Percentiles rank a stretch among this genome's conserved stretches.
These are phyloP conservation scores for Ips nitidus DNA, from an alignment of 1,140 invertebrate species.

Conservation along the genomic window DNA sequence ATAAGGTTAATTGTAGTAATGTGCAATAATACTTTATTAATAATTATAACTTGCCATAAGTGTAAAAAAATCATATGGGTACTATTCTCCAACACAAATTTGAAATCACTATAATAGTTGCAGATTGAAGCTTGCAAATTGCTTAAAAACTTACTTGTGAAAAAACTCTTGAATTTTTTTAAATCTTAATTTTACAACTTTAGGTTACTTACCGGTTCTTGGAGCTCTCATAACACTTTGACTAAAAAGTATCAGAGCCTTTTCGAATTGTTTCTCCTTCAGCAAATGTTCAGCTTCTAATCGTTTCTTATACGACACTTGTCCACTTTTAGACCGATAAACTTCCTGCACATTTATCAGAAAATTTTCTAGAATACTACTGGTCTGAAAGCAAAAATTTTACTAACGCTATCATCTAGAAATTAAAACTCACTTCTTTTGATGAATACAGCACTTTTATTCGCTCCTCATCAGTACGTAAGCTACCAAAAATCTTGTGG, in stretches of 20 bases:
- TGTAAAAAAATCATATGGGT: too few species aligned
- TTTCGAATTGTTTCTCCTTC: slow-evolving; percentile 54
- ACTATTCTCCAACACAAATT: too few species aligned
- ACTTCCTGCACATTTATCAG: slow-evolving; percentile 59
- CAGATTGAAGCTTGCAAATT: too few species aligned
- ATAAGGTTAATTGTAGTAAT: too few species aligned
- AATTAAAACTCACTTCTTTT: slow-evolving; percentile 50
- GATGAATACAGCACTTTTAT: slow-evolving; percentile 57
- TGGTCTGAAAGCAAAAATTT: slow-evolving; percentile 49
- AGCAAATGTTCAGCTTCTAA: slow-evolving; percentile 55
- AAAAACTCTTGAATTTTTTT: neutral
- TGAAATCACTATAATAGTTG: too few species aligned
- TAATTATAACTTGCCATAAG: neutral
- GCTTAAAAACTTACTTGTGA: too few species aligned
- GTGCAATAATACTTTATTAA: too few species aligned
- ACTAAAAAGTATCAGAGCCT: slow-evolving; percentile 61
- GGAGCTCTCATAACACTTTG: slow-evolving; percentile 67
- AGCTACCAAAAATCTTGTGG: slow-evolving; percentile 55
- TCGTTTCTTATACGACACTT: slow-evolving; percentile 54
- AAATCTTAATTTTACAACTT: neutral
- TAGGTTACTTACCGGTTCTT: slow-evolving; percentile 49
- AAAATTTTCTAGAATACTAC: slow-evolving; percentile 56
- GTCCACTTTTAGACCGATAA: slow-evolving; percentile 59
- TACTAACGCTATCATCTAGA: slow-evolving; percentile 9
- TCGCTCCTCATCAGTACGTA: slow-evolving; percentile 57